Evolutionary conservation across 2,113 vertebrate species (phyloP).

Genomic region (Eretmodus cyanostictus): DNA sequence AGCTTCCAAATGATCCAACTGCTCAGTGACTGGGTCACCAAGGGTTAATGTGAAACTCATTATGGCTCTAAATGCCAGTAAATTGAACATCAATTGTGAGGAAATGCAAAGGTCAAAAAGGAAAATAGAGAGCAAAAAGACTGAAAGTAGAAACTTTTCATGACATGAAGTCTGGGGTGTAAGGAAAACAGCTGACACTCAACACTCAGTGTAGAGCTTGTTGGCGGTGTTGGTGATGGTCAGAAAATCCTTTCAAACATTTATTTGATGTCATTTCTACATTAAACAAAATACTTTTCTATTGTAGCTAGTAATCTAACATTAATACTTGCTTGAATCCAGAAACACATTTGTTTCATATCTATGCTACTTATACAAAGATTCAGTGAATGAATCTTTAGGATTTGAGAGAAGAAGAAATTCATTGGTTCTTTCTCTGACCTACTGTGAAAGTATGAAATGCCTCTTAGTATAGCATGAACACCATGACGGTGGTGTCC

Average conservation of each 20-base stretch:
- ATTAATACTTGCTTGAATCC: not conserved
- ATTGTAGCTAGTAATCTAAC: not conserved
- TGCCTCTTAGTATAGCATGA: not conserved
- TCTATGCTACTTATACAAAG: not conserved
- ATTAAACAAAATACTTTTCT: not conserved
- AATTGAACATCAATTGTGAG: conserved; percentile 63
- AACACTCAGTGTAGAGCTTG: not conserved
- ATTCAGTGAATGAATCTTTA: not conserved
- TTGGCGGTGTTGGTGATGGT: not conserved
- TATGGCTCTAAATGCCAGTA: conserved; percentile 56
- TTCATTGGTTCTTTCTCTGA: not conserved
- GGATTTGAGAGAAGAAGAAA: not conserved
- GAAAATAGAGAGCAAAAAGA: conserved; percentile 40
- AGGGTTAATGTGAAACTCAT: conserved; percentile 53
- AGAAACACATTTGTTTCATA: not conserved
- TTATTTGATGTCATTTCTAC: not conserved
- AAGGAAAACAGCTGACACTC: not conserved
- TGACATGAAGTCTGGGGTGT: conserved; percentile 3
- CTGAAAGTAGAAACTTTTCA: conserved; percentile 18
- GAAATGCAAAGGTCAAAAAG: conserved; percentile 57
- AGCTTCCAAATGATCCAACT: conserved; percentile 39
- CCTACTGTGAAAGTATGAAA: not conserved
- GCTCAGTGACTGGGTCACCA: conserved; percentile 14
- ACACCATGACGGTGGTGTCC: not conserved
- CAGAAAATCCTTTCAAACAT: not conserved